Evolutionary conservation across 1,140 invertebrate genomes (phyloP), one percentile per base, ranked within the genome.

Genomic region (Papilio polytes): DNA sequence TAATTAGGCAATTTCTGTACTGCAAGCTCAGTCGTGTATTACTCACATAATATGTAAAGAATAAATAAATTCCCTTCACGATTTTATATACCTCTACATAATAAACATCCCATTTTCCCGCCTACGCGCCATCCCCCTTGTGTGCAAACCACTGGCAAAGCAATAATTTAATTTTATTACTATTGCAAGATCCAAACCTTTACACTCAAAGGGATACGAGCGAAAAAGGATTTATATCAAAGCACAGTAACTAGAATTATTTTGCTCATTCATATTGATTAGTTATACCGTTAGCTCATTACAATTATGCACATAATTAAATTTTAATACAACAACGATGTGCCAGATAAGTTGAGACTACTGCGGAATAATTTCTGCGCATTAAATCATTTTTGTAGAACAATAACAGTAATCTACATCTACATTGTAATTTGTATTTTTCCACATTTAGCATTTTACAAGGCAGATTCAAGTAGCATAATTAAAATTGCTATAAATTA

Each of bases 241-340:
- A 74, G n/a, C 18, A 46, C 13, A 46, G 72, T 20, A 20, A 74
- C 72, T 46, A 0, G 36, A 20, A 74, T 12, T 18, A 76, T 46
- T 53, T 53, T 53, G 20, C 46, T 76, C 44, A 76, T 76, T 76
- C 20, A 76, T 53, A 76, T 26, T 76, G 74, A 76, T 76, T 51
- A 46, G 41, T 20, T 44, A 13, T 15, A 51, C 74, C 22, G 74
- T 76, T 76, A 51, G 8, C 53, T 76, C 22, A 20, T 44, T 48
- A 76, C 44, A 76, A 76, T 76, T 76, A 76, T 51, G 44, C 46
- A 76, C 74, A 76, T 76, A 76, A 48, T 76, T 76, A 48, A 51
- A 76, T 76, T 48, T 46, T 48, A 76, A 74, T 46, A 44, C 44
- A 76, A 51, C 12, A 46, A 44, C 22, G 46, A 76, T 76, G 74